A percentile compares a stretch with the other conserved stretches of the same genome.
These are phyloP conservation scores for Andrena trimmerana DNA, from an alignment of 2,888 invertebrate species.

Conservation along the genomic window DNA sequence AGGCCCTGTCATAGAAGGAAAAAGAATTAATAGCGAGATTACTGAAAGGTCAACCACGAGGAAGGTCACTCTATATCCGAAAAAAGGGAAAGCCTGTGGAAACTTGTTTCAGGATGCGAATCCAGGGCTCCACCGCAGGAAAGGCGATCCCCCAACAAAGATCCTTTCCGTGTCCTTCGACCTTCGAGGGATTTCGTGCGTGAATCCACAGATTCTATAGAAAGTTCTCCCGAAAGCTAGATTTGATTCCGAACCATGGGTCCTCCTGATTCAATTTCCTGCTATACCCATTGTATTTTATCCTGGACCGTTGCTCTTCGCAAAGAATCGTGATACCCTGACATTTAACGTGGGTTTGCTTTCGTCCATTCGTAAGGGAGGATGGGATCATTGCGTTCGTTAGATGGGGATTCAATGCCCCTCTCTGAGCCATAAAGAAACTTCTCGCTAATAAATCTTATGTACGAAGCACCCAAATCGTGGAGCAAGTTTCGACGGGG, in stretches of 20 bases:
- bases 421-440: too few species aligned
- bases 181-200: background rate
- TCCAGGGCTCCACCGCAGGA: background rate
- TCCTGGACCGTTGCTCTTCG: background rate
- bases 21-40: too few species aligned
- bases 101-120: background rate
- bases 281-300: background rate
- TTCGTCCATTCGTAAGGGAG: background rate
- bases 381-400: background rate
- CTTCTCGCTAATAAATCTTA: too few species aligned
- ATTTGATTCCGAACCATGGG: background rate
- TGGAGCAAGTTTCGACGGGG: too few species aligned
- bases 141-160: background rate
- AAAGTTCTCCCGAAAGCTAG: slow-evolving; percentile 4
- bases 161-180: background rate
- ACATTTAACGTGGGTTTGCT: slow-evolving; percentile 8
- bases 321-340: slow-evolving; percentile 1
- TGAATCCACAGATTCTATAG: slow-evolving; percentile 16
- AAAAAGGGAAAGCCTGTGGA: background rate
- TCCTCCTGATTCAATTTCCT: slow-evolving; percentile 13
- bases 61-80: too few species aligned
- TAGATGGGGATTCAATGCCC: background rate
- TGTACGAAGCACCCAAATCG: too few species aligned
- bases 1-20: too few species aligned
- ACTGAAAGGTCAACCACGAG: too few species aligned